A percentile compares a stretch with the other conserved stretches of the same genome.
Evolutionary conservation across 2,113 vertebrate species (phyloP).

Genomic region (Hemiprocne comata): DNA sequence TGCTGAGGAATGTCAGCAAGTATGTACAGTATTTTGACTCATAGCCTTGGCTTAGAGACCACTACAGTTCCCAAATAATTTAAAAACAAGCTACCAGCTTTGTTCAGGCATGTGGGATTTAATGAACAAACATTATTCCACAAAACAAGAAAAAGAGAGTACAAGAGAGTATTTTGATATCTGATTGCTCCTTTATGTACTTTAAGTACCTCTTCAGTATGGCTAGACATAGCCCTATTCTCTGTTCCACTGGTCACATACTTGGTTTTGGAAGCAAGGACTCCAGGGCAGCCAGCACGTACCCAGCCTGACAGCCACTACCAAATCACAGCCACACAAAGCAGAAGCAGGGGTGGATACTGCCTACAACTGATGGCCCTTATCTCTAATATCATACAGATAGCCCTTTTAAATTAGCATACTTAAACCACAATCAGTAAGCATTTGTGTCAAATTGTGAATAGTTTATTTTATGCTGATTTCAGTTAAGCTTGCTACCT

Average conservation of each 20-base stretch:
- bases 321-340: background rate
- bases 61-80: background rate
- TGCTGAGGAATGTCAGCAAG: background rate
- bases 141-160: background rate
- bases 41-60: background rate
- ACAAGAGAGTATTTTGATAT: background rate
- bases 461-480: background rate
- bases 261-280: background rate
- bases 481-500: background rate
- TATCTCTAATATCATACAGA: background rate
- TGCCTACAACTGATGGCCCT: background rate
- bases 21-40: background rate
- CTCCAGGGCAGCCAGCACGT: background rate
- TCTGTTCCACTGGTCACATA: background rate
- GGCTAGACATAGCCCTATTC: background rate
- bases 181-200: background rate
- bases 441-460: background rate
- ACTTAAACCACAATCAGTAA: background rate
- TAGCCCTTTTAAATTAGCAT: background rate
- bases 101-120: background rate
- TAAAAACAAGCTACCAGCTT: constrained; percentile 9
- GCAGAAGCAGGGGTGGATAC: background rate
- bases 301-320: background rate
- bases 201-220: background rate
- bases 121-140: background rate